phyloP scores from a whole-genome alignment of 2,888 invertebrate genomes.

The Cheilosia variabilis region DNA sequence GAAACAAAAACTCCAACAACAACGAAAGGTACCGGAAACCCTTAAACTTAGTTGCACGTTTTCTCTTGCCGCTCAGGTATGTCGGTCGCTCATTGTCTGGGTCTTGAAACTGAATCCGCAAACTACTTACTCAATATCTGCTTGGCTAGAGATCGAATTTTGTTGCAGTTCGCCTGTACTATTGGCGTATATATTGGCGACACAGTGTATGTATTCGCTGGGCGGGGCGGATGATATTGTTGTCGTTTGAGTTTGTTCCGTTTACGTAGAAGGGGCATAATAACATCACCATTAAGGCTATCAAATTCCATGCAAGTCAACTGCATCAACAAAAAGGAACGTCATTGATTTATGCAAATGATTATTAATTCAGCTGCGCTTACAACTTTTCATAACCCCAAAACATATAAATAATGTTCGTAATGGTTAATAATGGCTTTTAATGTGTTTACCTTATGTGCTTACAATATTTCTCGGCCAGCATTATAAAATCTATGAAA shows the following conservation, averaged over 20 bases:
- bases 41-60: constrained; percentile 36
- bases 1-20: background rate
- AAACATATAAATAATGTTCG: background rate
- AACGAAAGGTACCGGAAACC: constrained; percentile 59
- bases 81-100: constrained; percentile 29
- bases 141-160: constrained; percentile 43
- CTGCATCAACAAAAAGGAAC: too few species aligned
- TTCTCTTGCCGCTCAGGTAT: background rate
- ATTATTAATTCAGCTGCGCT: constrained; percentile 3
- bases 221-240: background rate
- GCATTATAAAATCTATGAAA: background rate
- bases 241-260: background rate
- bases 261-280: background rate
- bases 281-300: too few species aligned
- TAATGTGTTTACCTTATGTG: background rate
- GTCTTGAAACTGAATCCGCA: constrained; percentile 42
- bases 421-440: background rate
- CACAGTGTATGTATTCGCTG: constrained; percentile 27
- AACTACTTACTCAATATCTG: constrained; percentile 25
- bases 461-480: constrained; percentile 15
- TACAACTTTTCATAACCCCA: constrained; percentile 18
- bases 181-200: constrained; percentile 7
- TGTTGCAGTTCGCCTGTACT: constrained; percentile 28
- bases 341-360: too few species aligned
- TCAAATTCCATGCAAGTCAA: too few species aligned